Base-by-base conservation (phyloP, 64 coral and sea anemone genomes). In the Pocillopora verrucosa region DNA sequence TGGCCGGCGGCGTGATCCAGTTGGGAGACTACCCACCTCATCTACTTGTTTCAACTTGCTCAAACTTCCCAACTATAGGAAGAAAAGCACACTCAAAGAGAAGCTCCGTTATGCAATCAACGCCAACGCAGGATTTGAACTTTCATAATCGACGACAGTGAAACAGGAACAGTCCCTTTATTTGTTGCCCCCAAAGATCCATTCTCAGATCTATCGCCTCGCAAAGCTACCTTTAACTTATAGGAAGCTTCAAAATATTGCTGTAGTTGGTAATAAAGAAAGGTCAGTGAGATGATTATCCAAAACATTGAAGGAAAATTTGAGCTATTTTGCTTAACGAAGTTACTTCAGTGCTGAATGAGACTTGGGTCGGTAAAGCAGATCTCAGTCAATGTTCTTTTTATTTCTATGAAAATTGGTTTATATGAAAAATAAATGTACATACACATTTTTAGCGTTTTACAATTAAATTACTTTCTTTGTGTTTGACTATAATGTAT, bases 1-100 rank as follows among this genome's bases (percentile, higher is more conserved):
- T 20, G 90, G 96, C 16, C 69, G 96, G 15, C 61, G 91, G 38
- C 94, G 78, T 57, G 96, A 93, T 63, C 90, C 96, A 3, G 96
- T 94, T 1, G 70, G 91, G 25, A 90, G 96, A 79, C 61, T 98
- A 26, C 96, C 96, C 6, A 98, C 96, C 10, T 91, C 96, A 1
- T 98, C 96, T 11, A 98, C 96, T n/a, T 98, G 96, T 65, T 98
- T 98, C 41, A 98, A 98, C 76, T 83, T 98, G 51, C 84, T 98
- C 9, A 98, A 98, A 89, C 90, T 98, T 19, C 96, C 93, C 5
- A 95, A 98, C 79, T 98, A 98, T 67, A 84, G 83, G 16, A 98
- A 88, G 78, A 98, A 98, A 78, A 95, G 74, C 56, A 95, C 91
- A 19, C 73, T 95, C 3, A 90, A 89, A 30, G 96, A 98, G 11